Evolutionary conservation across 2,888 invertebrate genomes (phyloP).

Genomic region (Lycia hirtaria): DNA sequence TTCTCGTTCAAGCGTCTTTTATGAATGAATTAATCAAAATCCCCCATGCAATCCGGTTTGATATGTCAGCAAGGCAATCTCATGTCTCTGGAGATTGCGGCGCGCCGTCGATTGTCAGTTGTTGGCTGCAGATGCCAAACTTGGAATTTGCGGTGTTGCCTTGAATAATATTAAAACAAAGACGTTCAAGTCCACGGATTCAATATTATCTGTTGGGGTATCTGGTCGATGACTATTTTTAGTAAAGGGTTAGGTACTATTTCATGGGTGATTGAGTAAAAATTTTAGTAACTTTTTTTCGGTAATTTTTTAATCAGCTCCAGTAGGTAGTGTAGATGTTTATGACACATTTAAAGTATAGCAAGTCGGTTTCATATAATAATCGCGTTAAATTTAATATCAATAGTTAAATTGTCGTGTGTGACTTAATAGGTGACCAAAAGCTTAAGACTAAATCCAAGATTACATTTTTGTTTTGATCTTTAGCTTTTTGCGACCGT

Average conservation of each 20-base stretch:
- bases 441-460: neutral
- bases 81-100: conserved; percentile 23
- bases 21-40: conserved; percentile 22
- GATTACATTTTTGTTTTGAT: neutral
- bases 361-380: neutral
- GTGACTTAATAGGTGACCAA: neutral
- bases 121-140: conserved; percentile 36
- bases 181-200: neutral
- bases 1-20: neutral
- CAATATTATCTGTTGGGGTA: too few relatives aligned
- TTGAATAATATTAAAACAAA: conserved; percentile 22
- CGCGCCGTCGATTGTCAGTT: conserved; percentile 29
- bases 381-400: neutral
- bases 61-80: conserved; percentile 29
- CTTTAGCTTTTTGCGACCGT: too few relatives aligned
- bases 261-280: too few relatives aligned
- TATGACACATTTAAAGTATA: too few relatives aligned
- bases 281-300: too few relatives aligned
- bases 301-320: too few relatives aligned
- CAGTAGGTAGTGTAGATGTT: too few relatives aligned
- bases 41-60: conserved; percentile 22
- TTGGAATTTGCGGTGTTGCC: conserved; percentile 14
- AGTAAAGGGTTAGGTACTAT: too few relatives aligned
- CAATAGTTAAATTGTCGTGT: too few relatives aligned
- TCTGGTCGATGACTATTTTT: too few relatives aligned